A percentile compares a stretch with the other conserved stretches of the same genome.
These are phyloP conservation scores for Thereva unica DNA, from an alignment of 2,888 invertebrate genomes.

Conservation along the genomic window DNA sequence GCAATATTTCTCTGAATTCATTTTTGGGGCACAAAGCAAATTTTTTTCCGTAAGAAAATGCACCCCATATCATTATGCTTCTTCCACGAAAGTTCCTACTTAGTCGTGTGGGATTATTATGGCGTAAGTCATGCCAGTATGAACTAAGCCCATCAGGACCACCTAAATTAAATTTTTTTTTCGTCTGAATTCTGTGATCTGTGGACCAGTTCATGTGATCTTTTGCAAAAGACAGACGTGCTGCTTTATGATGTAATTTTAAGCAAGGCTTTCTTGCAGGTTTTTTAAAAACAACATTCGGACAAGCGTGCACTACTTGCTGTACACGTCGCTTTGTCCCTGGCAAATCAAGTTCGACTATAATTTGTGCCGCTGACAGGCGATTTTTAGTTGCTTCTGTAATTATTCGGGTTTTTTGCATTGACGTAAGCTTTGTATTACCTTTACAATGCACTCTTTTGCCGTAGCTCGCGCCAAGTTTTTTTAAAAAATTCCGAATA, in stretches of 20 bases:
- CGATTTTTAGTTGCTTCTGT: conserved; percentile 10
- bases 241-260: too few species aligned
- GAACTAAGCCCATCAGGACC: too few species aligned
- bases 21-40: not conserved
- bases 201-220: too few species aligned
- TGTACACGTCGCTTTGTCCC: too few species aligned
- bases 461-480: conserved; percentile 1
- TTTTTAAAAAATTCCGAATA: conserved; percentile 7
- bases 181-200: too few species aligned
- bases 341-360: conserved; percentile 8
- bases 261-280: too few species aligned
- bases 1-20: not conserved
- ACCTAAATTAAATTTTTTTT: too few species aligned
- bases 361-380: conserved; percentile 5
- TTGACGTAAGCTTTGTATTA: conserved; percentile 9
- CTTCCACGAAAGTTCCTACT: not conserved
- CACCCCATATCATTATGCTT: not conserved
- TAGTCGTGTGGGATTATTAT: not conserved
- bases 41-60: not conserved
- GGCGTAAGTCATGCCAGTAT: conserved; percentile 6
- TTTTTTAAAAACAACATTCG: too few species aligned
- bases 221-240: too few species aligned
- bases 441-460: conserved; percentile 11
- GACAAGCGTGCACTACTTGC: too few species aligned
- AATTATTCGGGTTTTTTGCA: not conserved